Evolutionary conservation across 2,797 vertebrate species (phyloP).

Genomic region (Labroides dimidiatus): DNA sequence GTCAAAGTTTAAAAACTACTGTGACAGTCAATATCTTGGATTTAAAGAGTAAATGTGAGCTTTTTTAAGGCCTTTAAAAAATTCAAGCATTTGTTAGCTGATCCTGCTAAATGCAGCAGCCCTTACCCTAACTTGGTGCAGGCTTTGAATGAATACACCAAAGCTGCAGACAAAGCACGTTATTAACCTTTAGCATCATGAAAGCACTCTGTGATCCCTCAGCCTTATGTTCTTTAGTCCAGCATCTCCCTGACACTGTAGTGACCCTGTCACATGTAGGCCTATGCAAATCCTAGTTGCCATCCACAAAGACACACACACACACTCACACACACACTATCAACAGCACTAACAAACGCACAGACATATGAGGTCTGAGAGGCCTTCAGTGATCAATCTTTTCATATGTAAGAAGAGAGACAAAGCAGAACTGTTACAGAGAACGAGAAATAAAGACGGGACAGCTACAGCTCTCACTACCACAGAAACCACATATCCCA

Average conservation of each 20-base stretch:
- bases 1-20: too few species aligned
- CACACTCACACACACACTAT: conserved; percentile 27
- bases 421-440: conserved; percentile 22
- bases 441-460: conserved; percentile 42
- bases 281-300: conserved; percentile 17
- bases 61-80: too few species aligned
- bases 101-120: too few species aligned
- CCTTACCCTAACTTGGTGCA: too few species aligned
- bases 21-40: too few species aligned
- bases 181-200: background rate
- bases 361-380: conserved; percentile 35
- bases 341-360: conserved; percentile 43
- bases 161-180: background rate
- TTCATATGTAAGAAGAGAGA: conserved; percentile 34
- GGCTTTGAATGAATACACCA: too few species aligned
- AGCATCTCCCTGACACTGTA: conserved; percentile 35
- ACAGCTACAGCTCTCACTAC: conserved; percentile 34
- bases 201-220: conserved; percentile 17
- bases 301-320: conserved; percentile 41
- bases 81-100: too few species aligned
- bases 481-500: conserved; percentile 61
- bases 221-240: conserved; percentile 17
- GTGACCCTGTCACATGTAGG: conserved; percentile 39
- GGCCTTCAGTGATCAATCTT: conserved; percentile 33
- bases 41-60: too few species aligned